phyloP scores from a whole-genome alignment of 1,140 invertebrate genomes.

The Aphelinus atriplicis region DNA sequence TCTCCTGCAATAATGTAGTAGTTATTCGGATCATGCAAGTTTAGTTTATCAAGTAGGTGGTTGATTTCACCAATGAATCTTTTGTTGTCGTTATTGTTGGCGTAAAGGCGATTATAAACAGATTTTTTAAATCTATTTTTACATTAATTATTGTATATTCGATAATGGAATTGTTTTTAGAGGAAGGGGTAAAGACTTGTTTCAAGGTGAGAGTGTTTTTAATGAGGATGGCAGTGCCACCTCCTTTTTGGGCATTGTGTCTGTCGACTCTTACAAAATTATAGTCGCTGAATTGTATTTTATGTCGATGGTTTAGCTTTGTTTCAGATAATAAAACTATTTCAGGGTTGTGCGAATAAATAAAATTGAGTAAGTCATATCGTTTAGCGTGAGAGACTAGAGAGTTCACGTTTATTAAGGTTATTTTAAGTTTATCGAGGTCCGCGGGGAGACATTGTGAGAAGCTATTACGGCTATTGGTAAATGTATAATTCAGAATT shows the following conservation, averaged over 20 bases:
- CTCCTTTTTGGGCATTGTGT: slow-evolving; percentile 21
- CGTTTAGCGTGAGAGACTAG: slow-evolving; percentile 36
- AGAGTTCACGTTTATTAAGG: slow-evolving; percentile 41
- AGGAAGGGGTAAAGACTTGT: background rate
- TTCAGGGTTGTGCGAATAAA: slow-evolving; percentile 33
- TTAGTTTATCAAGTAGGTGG: slow-evolving; percentile 32
- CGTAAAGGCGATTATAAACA: slow-evolving; percentile 39
- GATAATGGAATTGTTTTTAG: slow-evolving; percentile 29
- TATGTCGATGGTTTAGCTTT: slow-evolving; percentile 34
- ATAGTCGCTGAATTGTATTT: slow-evolving; percentile 37
- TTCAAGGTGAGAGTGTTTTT: slow-evolving; percentile 37
- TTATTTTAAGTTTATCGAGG: slow-evolving; percentile 30
- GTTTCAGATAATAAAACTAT: slow-evolving; percentile 41
- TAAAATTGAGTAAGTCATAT: slow-evolving; percentile 12
- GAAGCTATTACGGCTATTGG: too few species aligned
- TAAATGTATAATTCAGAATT: too few species aligned
- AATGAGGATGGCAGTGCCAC: slow-evolving; percentile 43
- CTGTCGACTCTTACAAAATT: slow-evolving; percentile 40
- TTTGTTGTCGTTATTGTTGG: slow-evolving; percentile 29
- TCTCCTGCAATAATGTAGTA: too few species aligned
- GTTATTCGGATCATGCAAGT: too few species aligned
- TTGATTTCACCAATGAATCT: slow-evolving; percentile 38
- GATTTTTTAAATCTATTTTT: slow-evolving; percentile 33
- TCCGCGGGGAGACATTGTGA: too few species aligned
- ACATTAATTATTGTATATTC: slow-evolving; percentile 41